These are phyloP conservation scores for Oreochromis niloticus DNA, from an alignment of 2,113 vertebrate species.

Conservation along the genomic window DNA sequence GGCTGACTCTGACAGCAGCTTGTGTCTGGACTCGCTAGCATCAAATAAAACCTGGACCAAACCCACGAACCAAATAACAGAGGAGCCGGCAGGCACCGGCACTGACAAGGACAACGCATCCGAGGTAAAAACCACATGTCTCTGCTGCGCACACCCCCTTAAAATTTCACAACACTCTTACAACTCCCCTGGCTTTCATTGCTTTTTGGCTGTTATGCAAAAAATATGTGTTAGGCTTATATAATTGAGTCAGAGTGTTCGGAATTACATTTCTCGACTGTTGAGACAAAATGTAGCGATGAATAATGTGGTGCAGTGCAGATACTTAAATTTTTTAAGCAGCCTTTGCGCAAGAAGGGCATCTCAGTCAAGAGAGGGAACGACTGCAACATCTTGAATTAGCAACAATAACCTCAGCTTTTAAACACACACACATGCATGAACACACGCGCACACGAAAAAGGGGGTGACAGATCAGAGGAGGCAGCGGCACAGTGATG, in stretches of 20 bases:
- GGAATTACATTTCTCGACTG: constrained; percentile 60
- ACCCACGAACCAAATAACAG: constrained; percentile 43
- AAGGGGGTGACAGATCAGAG: constrained; percentile 30
- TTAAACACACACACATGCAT: constrained; percentile 15
- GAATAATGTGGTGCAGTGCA: constrained; percentile 71
- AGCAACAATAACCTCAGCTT: constrained; percentile 56
- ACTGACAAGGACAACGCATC: constrained; percentile 42
- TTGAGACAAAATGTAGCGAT: constrained; percentile 41
- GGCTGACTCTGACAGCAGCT: constrained; percentile 56
- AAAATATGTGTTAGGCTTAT: constrained; percentile 47
- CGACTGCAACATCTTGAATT: constrained; percentile 56
- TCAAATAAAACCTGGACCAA: constrained; percentile 52
- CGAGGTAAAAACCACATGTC: constrained; percentile 33
- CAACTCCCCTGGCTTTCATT: not conserved
- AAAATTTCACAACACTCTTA: constrained; percentile 3
- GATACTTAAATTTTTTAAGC: constrained; percentile 69
- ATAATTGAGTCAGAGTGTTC: constrained; percentile 50
- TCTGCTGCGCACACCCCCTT: constrained; percentile 5
- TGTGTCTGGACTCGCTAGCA: constrained; percentile 51
- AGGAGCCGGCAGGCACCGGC: constrained; percentile 36
- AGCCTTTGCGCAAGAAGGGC: constrained; percentile 54
- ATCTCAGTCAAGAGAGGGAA: constrained; percentile 33
- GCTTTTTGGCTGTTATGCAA: constrained; percentile 41
- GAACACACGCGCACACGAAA: not conserved
- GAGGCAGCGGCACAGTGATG: constrained; percentile 22